Base-by-base conservation (phyloP, 2,888 invertebrate genomes). In the Melanchra persicariae region DNA sequence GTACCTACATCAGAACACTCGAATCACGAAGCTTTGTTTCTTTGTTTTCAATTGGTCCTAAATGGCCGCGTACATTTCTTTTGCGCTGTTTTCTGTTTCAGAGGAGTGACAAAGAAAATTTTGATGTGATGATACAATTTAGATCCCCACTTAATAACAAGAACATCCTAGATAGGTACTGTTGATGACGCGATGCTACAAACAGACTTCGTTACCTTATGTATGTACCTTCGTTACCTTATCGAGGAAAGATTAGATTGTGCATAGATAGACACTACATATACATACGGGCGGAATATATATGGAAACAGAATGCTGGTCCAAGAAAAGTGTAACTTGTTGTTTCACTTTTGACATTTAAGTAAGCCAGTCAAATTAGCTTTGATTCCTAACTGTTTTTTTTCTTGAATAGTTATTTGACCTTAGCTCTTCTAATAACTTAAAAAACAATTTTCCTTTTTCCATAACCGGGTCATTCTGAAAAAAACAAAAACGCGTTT, bases 231-330 rank as follows among this genome's bases (percentile, higher is more conserved):
- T n/a, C n/a, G n/a, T n/a, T n/a, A n/a, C n/a, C n/a, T n/a, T n/a
- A n/a, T n/a, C n/a, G n/a, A n/a, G n/a, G n/a, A n/a, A 34, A 66
- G 73, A 58, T 65, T 74, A 74, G 66, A 66, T 75, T 59, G n/a
- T 47, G 45, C 57, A 65, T 55, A 47, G 30, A 24, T 61, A 58
- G 0, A 40, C n/a, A 26, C 2, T 45, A 24, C 17, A 34, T 49
- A 17, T 8, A 24, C 17, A 34, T 49, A 17, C 9, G 24, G 24
- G n/a, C 34, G 17, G 34, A 52, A 34, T 52, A 45, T 34, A 15
- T 70, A 43, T 51, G 30, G 10, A 52, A 30, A 40, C 24, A 30
- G 22, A 40, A 30, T 34, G 34, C 24, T 58, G 43, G 17, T 37
- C 34, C 15, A 55, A 52, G 49, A 6, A 8, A 49, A 26, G 12